Percentiles rank a stretch among this genome's conserved stretches.
Evolutionary conservation across 2,113 vertebrate genomes (phyloP).

Genomic region (Anhinga rufa): DNA sequence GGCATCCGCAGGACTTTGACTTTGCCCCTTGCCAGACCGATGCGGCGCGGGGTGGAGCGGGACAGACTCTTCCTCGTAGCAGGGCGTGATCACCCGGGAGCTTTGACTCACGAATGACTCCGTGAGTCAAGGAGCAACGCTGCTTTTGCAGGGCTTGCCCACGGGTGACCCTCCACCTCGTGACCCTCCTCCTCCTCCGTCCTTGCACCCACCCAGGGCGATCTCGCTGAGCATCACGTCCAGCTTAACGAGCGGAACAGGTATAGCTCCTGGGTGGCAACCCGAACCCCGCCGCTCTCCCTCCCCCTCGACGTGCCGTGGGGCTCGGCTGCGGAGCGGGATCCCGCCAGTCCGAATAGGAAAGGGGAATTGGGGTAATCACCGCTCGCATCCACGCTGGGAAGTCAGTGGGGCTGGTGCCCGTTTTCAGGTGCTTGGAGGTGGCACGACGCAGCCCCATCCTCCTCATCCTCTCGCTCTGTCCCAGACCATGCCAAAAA

Average conservation of each 20-base stretch:
- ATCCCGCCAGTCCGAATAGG: not conserved
- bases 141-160: not conserved
- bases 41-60: not conserved
- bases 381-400: not conserved
- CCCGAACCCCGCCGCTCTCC: not conserved
- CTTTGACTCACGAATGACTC: not conserved
- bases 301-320: accelerated
- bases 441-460: not conserved
- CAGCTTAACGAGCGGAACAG: not conserved
- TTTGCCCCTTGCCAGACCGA: not conserved
- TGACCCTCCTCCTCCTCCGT: not conserved
- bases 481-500: not conserved
- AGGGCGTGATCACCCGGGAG: not conserved
- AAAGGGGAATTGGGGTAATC: not conserved
- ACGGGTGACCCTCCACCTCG: not conserved
- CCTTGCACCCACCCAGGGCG: not conserved
- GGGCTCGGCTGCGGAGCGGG: not conserved
- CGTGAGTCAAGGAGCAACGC: not conserved
- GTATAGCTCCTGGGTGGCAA: not conserved
- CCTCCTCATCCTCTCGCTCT: not conserved
- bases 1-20: not conserved
- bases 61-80: not conserved
- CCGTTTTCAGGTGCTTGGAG: not conserved
- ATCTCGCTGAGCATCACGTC: not conserved
- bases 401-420: not conserved